Evolutionary conservation across 2,888 invertebrate genomes (phyloP), one percentile per base, ranked within the genome.

Genomic region (Cephus runcator): DNA sequence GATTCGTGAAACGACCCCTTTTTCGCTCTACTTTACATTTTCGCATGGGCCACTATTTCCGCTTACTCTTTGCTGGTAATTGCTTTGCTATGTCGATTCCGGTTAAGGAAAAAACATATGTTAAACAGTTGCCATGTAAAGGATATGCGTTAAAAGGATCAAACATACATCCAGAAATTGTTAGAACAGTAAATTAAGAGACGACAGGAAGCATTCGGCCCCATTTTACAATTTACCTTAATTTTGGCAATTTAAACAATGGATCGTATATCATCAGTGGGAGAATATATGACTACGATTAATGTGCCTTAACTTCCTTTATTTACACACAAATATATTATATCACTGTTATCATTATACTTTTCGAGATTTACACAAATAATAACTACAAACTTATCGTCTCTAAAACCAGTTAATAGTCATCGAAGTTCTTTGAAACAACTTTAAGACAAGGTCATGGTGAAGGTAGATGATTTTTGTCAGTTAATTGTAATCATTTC

Each of bases 311-410:
- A 90, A 89, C 85, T 87, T 88, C 75, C 79, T 90, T 91, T 91
- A 91, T 91, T 91, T 91, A 91, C 91, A 91, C 88, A 89, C 88
- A 90, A 90, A 91, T 91, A 91, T 91, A 90, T 90, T 90, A 90
- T 87, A 88, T 90, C 90, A 90, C 88, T 88, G 87, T 88, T 85
- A 86, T 88, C 83, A 86, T 87, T 87, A 88, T 86, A 90, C 87
- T 85, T 85, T 85, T 88, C 86, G 84, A 89, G 88, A 91, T 89
- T 87, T 90, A 90, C 87, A 89, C 85, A 84, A 88, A 85, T 87
- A 85, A 86, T 86, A 86, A 84, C 87, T 88, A 87, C 85, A 85
- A 85, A 83, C 83, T 71, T 76, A 34, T 76, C 76, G 75, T 76
- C 73, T 30, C 68, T 71, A 15, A 12, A 56, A 56, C 56, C 56